These are phyloP conservation scores for Diabrotica balteata DNA, from an alignment of 2,888 invertebrate genomes.

Conservation along the genomic window DNA sequence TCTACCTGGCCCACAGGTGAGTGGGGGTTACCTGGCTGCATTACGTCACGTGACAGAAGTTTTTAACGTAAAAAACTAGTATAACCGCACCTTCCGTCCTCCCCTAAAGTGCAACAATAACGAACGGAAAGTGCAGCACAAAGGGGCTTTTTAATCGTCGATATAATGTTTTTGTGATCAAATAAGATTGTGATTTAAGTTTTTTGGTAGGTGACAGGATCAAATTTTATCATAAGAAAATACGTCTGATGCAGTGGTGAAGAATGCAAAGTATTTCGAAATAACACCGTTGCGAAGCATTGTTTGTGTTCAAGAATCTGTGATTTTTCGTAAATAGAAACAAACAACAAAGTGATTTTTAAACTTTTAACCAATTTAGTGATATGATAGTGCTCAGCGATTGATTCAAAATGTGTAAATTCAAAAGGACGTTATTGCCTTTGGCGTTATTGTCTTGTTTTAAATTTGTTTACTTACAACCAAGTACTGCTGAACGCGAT, in stretches of 20 bases:
- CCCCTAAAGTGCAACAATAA: conserved; percentile 35
- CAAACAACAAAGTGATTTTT: conserved; percentile 21
- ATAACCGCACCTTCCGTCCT: conserved; percentile 56
- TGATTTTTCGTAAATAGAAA: conserved; percentile 31
- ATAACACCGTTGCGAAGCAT: conserved; percentile 28
- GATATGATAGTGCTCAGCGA: conserved; percentile 10
- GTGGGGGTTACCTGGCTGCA: conserved; percentile 50
- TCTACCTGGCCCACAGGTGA: conserved; percentile 53
- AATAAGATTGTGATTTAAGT: no score
- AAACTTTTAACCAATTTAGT: conserved; percentile 15
- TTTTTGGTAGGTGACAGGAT: no score
- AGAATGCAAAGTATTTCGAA: conserved; percentile 35
- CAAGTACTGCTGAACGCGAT: conserved; percentile 16
- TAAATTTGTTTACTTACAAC: conserved; percentile 31
- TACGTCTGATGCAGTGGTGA: conserved; percentile 12
- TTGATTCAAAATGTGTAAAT: conserved; percentile 14
- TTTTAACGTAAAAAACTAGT: conserved; percentile 56
- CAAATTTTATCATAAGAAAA: not conserved
- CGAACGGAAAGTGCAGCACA: conserved; percentile 3
- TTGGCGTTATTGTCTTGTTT: conserved; percentile 15
- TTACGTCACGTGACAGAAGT: conserved; percentile 53
- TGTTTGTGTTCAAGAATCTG: conserved; percentile 34
- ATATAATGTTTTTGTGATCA: no score
- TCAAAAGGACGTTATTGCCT: conserved; percentile 32
- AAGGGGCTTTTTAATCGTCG: conserved; percentile 11